Evolutionary conservation across 2,888 invertebrate genomes (phyloP).

Genomic region (Lycia hirtaria): DNA sequence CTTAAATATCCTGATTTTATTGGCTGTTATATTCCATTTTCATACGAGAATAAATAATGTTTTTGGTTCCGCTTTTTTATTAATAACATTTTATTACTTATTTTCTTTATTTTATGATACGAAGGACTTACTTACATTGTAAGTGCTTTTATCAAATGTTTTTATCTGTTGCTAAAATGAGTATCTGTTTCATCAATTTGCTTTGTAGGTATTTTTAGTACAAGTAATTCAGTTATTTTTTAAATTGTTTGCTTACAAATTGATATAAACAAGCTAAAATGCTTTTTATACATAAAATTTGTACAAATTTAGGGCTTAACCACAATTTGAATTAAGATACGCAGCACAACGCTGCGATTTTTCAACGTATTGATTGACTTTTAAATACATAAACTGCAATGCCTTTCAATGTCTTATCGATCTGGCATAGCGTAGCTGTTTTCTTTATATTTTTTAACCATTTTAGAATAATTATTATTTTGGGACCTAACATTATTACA

Average conservation of each 20-base stretch:
- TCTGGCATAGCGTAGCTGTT: too few relatives aligned
- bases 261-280: not conserved
- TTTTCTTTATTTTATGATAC: not conserved
- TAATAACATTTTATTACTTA: not conserved
- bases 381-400: too few relatives aligned
- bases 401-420: too few relatives aligned
- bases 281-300: not conserved
- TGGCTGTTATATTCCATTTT: conserved; percentile 6
- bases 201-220: too few relatives aligned
- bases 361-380: not conserved
- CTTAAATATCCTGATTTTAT: not conserved
- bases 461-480: too few relatives aligned
- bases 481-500: too few relatives aligned
- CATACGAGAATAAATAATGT: conserved; percentile 3
- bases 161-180: too few relatives aligned
- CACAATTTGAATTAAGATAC: too few relatives aligned
- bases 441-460: too few relatives aligned
- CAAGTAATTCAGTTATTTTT: too few relatives aligned
- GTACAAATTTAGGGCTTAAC: not conserved
- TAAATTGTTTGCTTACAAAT: not conserved
- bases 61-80: not conserved
- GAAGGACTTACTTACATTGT: not conserved
- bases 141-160: not conserved
- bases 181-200: too few relatives aligned
- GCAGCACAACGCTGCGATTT: not conserved